Percentiles rank a stretch among this genome's conserved stretches.
phyloP scores from a whole-genome alignment of 2,797 vertebrate genomes.

The Adelosebastes latens region DNA sequence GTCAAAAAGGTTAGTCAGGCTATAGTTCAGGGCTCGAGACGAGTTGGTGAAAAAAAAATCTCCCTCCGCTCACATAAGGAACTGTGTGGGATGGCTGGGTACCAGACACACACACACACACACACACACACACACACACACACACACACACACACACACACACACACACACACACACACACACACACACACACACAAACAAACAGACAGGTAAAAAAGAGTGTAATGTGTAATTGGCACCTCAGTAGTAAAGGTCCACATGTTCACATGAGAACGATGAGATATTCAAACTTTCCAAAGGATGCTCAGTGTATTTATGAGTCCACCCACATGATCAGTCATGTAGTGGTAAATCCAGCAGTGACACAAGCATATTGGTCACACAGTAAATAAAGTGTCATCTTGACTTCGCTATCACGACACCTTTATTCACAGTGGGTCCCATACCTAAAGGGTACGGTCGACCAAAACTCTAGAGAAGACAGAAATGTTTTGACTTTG shows the following conservation, averaged over 20 bases:
- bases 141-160: neutral
- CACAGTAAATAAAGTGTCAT: neutral
- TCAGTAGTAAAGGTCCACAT: conserved; percentile 44
- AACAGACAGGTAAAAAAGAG: neutral
- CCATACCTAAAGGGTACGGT: accelerated
- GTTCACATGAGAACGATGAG: conserved; percentile 60
- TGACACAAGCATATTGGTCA: neutral
- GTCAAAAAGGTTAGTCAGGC: neutral
- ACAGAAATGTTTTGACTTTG: neutral
- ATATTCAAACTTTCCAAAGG: conserved; percentile 59
- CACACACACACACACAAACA: neutral
- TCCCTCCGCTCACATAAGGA: neutral
- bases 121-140: neutral
- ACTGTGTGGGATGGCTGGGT: conserved; percentile 24
- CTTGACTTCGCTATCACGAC: neutral
- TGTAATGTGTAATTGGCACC: neutral
- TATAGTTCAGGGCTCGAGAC: neutral
- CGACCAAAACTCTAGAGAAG: neutral
- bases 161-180: neutral
- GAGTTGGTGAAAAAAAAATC: neutral
- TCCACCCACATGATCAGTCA: conserved; percentile 39
- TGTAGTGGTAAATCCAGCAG: conserved; percentile 5
- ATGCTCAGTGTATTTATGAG: conserved; percentile 3
- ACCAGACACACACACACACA: conserved; percentile 6
- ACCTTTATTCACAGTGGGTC: neutral